These are phyloP conservation scores for Oligia latruncula DNA, from an alignment of 2,888 invertebrate species.

Conservation along the genomic window DNA sequence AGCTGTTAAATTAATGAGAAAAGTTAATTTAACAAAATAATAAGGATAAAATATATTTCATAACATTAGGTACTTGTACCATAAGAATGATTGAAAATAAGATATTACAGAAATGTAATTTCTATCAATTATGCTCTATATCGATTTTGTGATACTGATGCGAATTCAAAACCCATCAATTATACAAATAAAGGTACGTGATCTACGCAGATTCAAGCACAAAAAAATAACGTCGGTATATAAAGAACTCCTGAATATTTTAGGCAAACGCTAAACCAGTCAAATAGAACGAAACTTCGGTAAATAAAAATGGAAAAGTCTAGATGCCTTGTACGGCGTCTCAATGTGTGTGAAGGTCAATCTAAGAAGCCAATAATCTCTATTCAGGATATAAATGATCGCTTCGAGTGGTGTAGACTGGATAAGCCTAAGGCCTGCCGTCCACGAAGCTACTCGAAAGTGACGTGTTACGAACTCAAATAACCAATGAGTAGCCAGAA, in stretches of 20 bases:
- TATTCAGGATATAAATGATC: constrained; percentile 49
- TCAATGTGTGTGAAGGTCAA: constrained; percentile 40
- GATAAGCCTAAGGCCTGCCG: constrained; percentile 17
- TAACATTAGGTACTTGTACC: too few species aligned
- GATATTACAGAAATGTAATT: background rate
- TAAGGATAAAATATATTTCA: background rate
- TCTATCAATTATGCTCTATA: background rate
- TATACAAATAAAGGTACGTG: background rate
- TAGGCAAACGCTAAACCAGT: constrained; percentile 25
- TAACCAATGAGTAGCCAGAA: too few species aligned
- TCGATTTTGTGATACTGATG: background rate
- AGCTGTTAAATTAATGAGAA: too few species aligned
- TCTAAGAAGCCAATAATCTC: constrained; percentile 47
- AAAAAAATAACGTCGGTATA: constrained; percentile 47
- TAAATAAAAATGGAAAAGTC: constrained; percentile 47
- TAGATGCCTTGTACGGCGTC: constrained; percentile 23
- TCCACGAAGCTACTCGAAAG: background rate
- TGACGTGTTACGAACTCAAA: background rate
- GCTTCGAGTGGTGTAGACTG: constrained; percentile 27
- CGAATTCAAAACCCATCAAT: constrained; percentile 2
- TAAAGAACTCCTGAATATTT: constrained; percentile 33
- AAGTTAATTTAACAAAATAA: background rate
- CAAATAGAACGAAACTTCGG: constrained; percentile 30
- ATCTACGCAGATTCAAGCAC: constrained; percentile 23
- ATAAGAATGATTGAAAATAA: background rate